Percentiles rank a stretch among this genome's conserved stretches.
These are phyloP conservation scores for Oithona nana DNA, from an alignment of 2,888 invertebrate genomes.

Conservation along the genomic window DNA sequence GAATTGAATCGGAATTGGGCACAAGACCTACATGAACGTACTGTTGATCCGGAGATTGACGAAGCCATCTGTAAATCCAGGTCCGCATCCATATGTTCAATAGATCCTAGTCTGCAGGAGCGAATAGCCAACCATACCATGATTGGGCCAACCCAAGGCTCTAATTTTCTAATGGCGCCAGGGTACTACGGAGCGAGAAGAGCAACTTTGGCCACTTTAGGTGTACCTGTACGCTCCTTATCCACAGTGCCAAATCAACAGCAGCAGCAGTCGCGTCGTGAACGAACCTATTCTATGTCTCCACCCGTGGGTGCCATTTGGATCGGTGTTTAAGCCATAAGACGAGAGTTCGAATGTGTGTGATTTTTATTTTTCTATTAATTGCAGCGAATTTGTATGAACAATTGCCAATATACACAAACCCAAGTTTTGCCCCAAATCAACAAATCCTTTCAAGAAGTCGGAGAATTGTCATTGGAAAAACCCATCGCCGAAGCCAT, in stretches of 20 bases:
- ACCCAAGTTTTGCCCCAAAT: constrained; percentile 51
- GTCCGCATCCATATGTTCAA: neutral
- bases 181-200: neutral
- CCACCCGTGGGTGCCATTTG: neutral
- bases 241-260: neutral
- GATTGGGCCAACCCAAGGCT: neutral
- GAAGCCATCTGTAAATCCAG: neutral
- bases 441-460: constrained; percentile 42
- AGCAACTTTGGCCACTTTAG: neutral
- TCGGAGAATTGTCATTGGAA: constrained; percentile 53
- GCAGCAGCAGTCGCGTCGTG: neutral
- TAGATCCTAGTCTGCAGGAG: neutral
- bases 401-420: constrained; percentile 69
- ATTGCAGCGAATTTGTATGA: constrained; percentile 42
- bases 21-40: neutral
- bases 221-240: neutral
- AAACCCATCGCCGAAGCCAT: constrained; percentile 42
- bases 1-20: neutral
- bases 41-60: neutral
- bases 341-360: no score
- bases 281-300: neutral
- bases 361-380: neutral
- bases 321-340: neutral
- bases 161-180: neutral
- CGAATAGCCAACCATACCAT: neutral